Conservation (phyloP, 2,113 vertebrate species). For the Ivindomyrus marchei region DNA sequence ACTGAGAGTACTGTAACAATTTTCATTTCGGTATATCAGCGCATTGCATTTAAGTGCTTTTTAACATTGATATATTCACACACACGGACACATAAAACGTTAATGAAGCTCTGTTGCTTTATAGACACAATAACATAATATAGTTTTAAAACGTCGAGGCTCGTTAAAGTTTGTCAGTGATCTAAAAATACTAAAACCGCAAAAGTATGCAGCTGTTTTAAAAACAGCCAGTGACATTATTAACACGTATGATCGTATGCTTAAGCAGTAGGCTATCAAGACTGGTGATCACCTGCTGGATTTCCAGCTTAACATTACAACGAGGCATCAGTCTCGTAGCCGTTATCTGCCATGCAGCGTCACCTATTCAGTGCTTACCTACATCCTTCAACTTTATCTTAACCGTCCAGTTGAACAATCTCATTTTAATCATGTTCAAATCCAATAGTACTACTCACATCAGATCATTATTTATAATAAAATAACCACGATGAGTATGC, state of each 20-base stretch:
- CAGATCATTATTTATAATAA: neutral
- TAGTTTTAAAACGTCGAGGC: neutral
- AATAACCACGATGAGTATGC: neutral
- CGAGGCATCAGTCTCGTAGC: neutral
- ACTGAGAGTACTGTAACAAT: neutral
- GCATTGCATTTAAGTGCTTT: neutral
- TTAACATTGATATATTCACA: neutral
- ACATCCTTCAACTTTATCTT: neutral
- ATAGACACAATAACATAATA: neutral
- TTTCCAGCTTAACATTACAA: neutral
- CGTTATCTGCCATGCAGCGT: neutral
- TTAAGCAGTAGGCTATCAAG: neutral
- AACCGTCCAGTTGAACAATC: neutral
- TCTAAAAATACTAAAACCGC: neutral
- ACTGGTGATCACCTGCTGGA: neutral
- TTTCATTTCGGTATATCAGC: neutral
- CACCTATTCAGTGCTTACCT: neutral
- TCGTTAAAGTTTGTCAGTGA: neutral
- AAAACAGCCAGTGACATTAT: neutral
- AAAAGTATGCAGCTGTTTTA: neutral
- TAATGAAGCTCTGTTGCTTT: neutral
- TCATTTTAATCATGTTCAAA: neutral
- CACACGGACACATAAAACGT: neutral
- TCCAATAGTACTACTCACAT: neutral
- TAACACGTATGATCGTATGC: neutral